phyloP scores from a whole-genome alignment of 2,113 vertebrate species.

The Machaerirhynchus nigripectus region DNA sequence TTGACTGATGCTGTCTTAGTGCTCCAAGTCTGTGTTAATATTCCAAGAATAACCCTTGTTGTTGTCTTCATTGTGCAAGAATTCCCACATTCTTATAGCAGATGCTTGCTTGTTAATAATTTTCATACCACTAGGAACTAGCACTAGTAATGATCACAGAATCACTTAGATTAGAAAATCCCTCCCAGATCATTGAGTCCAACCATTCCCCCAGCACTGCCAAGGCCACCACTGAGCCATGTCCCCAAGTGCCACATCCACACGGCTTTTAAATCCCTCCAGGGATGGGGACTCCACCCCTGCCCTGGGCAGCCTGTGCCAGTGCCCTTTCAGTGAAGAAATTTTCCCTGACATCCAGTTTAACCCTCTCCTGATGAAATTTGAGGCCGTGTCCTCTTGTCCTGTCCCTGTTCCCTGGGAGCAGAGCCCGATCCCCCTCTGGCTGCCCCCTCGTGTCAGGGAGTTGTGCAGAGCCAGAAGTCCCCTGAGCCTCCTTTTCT shows the following conservation, averaged over 20 bases:
- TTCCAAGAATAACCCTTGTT: background rate
- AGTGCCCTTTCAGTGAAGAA: background rate
- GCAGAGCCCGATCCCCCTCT: rapidly evolving
- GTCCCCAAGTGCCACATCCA: background rate
- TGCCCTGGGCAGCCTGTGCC: background rate
- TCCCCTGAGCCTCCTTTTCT: background rate
- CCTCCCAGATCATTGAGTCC: background rate
- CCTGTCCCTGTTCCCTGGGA: background rate
- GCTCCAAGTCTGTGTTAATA: background rate
- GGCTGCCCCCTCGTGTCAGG: background rate
- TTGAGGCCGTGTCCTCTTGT: background rate
- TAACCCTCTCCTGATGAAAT: background rate
- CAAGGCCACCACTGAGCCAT: background rate
- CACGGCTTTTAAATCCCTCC: background rate
- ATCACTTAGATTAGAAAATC: background rate
- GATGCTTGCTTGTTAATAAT: background rate
- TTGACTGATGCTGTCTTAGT: background rate
- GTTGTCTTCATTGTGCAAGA: background rate
- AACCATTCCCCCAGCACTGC: background rate
- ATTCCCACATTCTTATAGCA: background rate
- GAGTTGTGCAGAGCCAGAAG: background rate
- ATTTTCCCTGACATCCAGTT: background rate
- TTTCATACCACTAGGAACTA: background rate
- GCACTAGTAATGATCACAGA: background rate
- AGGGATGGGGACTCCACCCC: background rate